Percentiles rank a stretch among this genome's conserved stretches.
Conservation (phyloP, 2,797 vertebrate species). For the Channa striata region DNA sequence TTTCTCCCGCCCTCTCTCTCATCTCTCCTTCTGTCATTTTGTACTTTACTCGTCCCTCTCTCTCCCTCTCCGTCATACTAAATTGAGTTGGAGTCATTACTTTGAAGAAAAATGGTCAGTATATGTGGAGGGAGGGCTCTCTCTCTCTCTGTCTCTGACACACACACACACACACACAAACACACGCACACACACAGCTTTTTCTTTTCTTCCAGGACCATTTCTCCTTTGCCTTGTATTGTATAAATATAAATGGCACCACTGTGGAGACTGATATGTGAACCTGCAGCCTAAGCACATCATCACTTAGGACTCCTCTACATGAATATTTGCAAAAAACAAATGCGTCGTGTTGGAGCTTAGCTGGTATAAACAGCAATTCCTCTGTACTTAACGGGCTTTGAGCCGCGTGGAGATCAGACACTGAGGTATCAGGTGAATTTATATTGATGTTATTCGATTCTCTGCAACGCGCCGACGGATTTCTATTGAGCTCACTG, state of each 20-base stretch:
- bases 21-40: constrained; percentile 39
- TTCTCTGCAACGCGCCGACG: constrained; percentile 9
- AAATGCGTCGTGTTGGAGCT: constrained; percentile 19
- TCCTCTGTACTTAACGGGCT: constrained; percentile 4
- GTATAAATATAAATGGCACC: constrained; percentile 65
- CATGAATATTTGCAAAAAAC: background rate
- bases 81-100: constrained; percentile 92
- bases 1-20: constrained; percentile 34
- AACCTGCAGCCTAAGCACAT: constrained; percentile 27
- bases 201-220: constrained; percentile 62
- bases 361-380: constrained; percentile 2
- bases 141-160: constrained; percentile 63
- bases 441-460: constrained; percentile 50
- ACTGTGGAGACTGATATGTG: constrained; percentile 33
- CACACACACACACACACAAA: constrained; percentile 71
- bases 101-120: constrained; percentile 88
- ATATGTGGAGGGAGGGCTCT: constrained; percentile 50
- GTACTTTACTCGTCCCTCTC: constrained; percentile 53
- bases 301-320: background rate
- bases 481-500: constrained; percentile 40
- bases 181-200: constrained; percentile 52
- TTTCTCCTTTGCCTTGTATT: constrained; percentile 78
- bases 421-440: constrained; percentile 59
- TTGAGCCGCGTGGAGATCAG: background rate
- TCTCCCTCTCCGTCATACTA: constrained; percentile 84